Conservation (phyloP, 2,797 vertebrate genomes). For the Acrocephalus scirpaceus region DNA sequence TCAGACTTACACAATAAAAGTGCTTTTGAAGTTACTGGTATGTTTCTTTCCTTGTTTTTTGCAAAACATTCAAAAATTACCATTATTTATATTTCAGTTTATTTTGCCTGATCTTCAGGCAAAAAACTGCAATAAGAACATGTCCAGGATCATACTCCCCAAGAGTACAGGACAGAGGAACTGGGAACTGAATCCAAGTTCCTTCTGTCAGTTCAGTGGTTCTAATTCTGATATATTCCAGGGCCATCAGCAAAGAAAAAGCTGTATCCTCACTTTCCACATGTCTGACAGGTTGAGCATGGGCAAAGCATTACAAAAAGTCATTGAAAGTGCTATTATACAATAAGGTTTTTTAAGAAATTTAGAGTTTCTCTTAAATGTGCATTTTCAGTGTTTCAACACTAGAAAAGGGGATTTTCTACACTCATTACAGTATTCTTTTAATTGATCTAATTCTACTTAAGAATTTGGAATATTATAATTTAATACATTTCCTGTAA, state of each 20-base stretch:
- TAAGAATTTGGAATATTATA: background rate
- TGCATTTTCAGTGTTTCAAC: background rate
- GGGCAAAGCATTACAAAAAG: background rate
- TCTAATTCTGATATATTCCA: background rate
- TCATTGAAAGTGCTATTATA: background rate
- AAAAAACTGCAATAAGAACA: background rate
- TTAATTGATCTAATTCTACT: background rate
- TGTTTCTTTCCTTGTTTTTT: background rate
- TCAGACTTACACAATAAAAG: background rate
- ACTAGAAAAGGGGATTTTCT: background rate
- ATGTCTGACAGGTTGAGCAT: background rate
- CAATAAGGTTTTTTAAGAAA: background rate
- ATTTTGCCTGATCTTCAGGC: background rate
- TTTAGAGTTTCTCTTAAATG: background rate
- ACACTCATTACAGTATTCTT: background rate
- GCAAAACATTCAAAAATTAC: background rate
- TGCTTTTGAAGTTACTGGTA: background rate
- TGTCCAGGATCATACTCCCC: background rate
- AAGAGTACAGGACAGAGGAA: background rate
- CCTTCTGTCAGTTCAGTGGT: background rate
- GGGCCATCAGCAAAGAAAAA: background rate
- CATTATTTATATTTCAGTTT: background rate
- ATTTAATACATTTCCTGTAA: background rate
- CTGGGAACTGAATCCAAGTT: background rate
- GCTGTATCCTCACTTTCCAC: background rate